These are phyloP conservation scores for Cyphomyrus plagiostoma DNA, from an alignment of 2,113 vertebrate species.

Conservation along the genomic window DNA sequence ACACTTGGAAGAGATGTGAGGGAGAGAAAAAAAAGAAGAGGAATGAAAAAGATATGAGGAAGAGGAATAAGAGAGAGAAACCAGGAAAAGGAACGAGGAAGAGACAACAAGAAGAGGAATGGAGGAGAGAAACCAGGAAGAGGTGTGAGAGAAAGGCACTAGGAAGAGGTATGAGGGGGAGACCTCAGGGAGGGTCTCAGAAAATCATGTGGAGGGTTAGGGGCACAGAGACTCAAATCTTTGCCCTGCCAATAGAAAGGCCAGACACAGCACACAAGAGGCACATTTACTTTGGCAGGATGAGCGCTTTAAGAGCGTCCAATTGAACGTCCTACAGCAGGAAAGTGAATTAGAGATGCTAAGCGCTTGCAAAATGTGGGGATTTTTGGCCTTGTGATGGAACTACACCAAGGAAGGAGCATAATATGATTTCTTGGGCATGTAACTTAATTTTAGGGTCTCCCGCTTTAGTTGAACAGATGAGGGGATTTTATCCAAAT, in stretches of 20 bases:
- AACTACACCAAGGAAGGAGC: not conserved
- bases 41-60: not conserved
- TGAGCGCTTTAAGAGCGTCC: not conserved
- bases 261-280: not conserved
- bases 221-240: not conserved
- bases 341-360: slow-evolving; percentile 8
- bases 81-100: not conserved
- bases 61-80: not conserved
- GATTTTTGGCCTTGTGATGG: slow-evolving; percentile 4
- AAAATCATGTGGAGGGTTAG: not conserved
- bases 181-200: not conserved
- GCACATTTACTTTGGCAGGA: not conserved
- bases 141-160: not conserved
- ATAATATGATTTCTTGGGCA: slow-evolving; percentile 14
- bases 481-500: slow-evolving; percentile 7
- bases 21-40: not conserved
- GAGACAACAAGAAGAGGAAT: too few relatives aligned
- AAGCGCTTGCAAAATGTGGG: not conserved
- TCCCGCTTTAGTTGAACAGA: slow-evolving; percentile 6
- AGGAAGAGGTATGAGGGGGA: not conserved
- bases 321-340: slow-evolving; percentile 5
- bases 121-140: not conserved
- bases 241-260: not conserved
- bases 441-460: slow-evolving; percentile 9
- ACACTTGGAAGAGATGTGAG: not conserved